phyloP scores from a whole-genome alignment of 2,888 invertebrate species.

The Masnerella sp. region DNA sequence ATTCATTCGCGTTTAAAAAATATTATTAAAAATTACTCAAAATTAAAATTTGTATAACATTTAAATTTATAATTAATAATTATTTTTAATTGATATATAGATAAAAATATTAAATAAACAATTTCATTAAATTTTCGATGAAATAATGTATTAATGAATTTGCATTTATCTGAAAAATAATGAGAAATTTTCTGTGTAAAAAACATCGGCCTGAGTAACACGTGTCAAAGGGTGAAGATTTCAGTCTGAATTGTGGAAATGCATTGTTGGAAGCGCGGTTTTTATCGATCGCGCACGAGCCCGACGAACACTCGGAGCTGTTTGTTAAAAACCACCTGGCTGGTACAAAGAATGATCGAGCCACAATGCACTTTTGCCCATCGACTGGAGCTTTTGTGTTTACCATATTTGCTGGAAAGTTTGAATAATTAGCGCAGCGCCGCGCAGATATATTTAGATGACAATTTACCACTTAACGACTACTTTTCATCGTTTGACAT shows the following conservation, averaged over 20 bases:
- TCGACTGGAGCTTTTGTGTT: conserved; percentile 28
- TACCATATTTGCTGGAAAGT: conserved; percentile 29
- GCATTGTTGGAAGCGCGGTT: conserved; percentile 21
- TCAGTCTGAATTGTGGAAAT: conserved; percentile 24
- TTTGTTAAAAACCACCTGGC: conserved; percentile 48
- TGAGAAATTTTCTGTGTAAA: not conserved
- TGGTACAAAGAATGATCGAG: conserved; percentile 34
- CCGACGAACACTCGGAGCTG: conserved; percentile 26
- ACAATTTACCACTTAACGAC: conserved; percentile 19
- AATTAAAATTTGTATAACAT: too few relatives aligned
- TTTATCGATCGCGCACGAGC: conserved; percentile 45
- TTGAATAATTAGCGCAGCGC: conserved; percentile 32
- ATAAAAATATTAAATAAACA: too few relatives aligned
- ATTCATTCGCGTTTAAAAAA: too few relatives aligned
- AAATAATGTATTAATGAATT: too few relatives aligned
- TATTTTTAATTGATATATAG: too few relatives aligned
- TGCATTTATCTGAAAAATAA: too few relatives aligned
- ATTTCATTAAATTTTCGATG: too few relatives aligned
- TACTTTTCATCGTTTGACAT: conserved; percentile 22
- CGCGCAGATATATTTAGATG: conserved; percentile 20
- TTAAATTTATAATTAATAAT: too few relatives aligned
- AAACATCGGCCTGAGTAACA: not conserved
- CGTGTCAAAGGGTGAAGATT: conserved; percentile 25
- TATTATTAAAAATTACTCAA: too few relatives aligned
- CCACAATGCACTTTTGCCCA: conserved; percentile 36